Conservation (phyloP, 2,888 invertebrate species). For the Linnaemya vulpina region DNA sequence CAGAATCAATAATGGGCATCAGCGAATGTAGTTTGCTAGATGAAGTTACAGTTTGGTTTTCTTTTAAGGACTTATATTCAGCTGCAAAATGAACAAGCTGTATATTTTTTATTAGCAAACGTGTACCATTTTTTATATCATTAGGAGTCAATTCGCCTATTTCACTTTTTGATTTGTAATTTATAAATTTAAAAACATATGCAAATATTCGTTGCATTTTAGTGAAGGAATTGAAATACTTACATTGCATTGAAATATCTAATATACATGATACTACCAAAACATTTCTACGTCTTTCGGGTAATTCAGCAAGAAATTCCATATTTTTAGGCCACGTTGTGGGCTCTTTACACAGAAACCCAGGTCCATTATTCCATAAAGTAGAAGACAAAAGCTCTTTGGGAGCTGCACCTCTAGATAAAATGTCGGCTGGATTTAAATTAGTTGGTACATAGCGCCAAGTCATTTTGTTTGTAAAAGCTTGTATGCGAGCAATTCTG, state of each 20-base stretch:
- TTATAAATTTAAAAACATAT: no score
- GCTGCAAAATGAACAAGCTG: no score
- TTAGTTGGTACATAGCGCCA: conserved; percentile 62
- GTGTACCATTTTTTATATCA: no score
- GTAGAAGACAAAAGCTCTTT: conserved; percentile 46
- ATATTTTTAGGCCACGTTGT: conserved; percentile 32
- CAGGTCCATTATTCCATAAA: conserved; percentile 40
- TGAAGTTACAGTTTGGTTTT: no score
- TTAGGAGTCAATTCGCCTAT: no score
- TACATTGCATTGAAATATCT: background rate
- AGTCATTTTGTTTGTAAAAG: conserved; percentile 42
- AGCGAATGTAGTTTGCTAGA: no score
- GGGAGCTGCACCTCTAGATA: conserved; percentile 12
- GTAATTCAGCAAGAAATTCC: conserved; percentile 47
- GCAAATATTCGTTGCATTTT: conserved; percentile 9
- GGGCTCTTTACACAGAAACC: background rate
- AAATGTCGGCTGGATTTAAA: conserved; percentile 32
- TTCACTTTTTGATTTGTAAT: no score
- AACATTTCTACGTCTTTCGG: conserved; percentile 54
- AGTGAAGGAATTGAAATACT: conserved; percentile 9
- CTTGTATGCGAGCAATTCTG: conserved; percentile 41
- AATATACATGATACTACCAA: background rate
- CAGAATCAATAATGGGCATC: background rate
- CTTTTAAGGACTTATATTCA: no score
- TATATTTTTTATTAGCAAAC: no score